Percentiles rank a stretch among this genome's conserved stretches.
Evolutionary conservation across 2,888 invertebrate genomes (phyloP).

Genomic region (Hypena proboscidalis): DNA sequence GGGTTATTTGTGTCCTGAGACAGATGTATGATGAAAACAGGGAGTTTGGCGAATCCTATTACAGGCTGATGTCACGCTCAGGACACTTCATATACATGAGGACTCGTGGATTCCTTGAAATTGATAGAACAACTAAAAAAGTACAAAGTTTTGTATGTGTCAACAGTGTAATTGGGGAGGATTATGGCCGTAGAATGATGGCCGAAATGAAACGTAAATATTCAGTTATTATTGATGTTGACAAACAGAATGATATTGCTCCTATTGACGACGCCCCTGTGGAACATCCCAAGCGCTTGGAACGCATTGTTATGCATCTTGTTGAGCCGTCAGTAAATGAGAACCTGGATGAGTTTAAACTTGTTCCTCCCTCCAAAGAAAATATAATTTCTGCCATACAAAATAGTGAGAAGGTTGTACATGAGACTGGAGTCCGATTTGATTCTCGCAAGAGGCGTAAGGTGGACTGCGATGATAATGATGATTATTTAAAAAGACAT

Average conservation of each 20-base stretch:
- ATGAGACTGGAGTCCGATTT: constrained; percentile 75
- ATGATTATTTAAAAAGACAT: constrained; percentile 68
- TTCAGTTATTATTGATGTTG: constrained; percentile 87
- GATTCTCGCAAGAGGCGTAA: constrained; percentile 75
- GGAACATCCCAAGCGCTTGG: constrained; percentile 89
- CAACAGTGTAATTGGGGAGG: constrained; percentile 91
- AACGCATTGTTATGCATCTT: constrained; percentile 90
- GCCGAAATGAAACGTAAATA: constrained; percentile 92
- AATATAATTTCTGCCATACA: constrained; percentile 78
- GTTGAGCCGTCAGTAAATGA: constrained; percentile 70
- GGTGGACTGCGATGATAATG: constrained; percentile 56
- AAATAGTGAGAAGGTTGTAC: constrained; percentile 77
- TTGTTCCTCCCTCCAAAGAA: constrained; percentile 77
- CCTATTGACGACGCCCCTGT: constrained; percentile 78
- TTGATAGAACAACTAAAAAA: constrained; percentile 90
- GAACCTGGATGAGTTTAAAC: constrained; percentile 67
- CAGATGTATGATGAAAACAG: constrained; percentile 95
- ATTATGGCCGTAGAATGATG: constrained; percentile 90
- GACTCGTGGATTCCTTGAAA: constrained; percentile 93
- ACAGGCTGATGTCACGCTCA: constrained; percentile 91
- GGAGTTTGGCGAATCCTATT: constrained; percentile 94
- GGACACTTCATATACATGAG: constrained; percentile 94
- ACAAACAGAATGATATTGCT: constrained; percentile 59
- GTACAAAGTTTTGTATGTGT: constrained; percentile 95
- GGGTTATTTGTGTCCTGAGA: constrained; percentile 94